Conservation (phyloP, 2,888 invertebrate genomes). For the Eupithecia inturbata region DNA sequence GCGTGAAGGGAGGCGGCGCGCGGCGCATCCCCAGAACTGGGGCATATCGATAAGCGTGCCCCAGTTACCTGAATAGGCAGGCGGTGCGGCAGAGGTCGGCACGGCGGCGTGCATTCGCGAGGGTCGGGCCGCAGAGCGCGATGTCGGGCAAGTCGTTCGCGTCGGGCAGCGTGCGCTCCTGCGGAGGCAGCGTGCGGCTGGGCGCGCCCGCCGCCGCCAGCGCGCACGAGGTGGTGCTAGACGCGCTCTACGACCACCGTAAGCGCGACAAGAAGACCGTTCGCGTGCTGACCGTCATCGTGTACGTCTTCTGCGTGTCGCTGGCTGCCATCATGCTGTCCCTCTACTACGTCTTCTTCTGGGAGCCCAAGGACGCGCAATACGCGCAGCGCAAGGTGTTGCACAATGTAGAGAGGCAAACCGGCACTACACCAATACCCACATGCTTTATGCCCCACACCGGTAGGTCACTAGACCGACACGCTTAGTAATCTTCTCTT, state of each 20-base stretch:
- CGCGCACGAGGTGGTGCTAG: slow-evolving; percentile 87
- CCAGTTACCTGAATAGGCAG: slow-evolving; percentile 72
- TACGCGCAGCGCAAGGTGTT: slow-evolving; percentile 81
- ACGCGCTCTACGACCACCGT: slow-evolving; percentile 91
- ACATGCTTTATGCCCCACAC: slow-evolving; percentile 83
- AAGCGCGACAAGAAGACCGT: slow-evolving; percentile 95
- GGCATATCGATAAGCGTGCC: slow-evolving; percentile 81
- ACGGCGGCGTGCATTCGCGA: slow-evolving; percentile 59
- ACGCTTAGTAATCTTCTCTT: slow-evolving; percentile 59
- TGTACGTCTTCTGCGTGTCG: slow-evolving; percentile 97
- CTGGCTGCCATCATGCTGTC: slow-evolving; percentile 96
- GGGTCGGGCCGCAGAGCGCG: slow-evolving; percentile 43
- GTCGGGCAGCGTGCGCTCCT: slow-evolving; percentile 82
- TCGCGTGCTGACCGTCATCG: slow-evolving; percentile 95
- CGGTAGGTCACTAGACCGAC: slow-evolving; percentile 78
- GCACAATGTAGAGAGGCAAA: slow-evolving; percentile 79
- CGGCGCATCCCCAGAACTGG: slow-evolving; percentile 74
- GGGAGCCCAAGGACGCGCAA: slow-evolving; percentile 90
- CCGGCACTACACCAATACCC: slow-evolving; percentile 82
- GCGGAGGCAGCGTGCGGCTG: slow-evolving; percentile 75
- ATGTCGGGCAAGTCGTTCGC: slow-evolving; percentile 85
- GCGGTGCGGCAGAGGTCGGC: slow-evolving; percentile 44
- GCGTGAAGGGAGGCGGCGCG: slow-evolving; percentile 69
- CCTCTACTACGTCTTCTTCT: slow-evolving; percentile 96
- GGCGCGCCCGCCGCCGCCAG: slow-evolving; percentile 43